Base-by-base conservation (phyloP, 2,797 vertebrate genomes). In the Periophthalmus magnuspinnatus region DNA sequence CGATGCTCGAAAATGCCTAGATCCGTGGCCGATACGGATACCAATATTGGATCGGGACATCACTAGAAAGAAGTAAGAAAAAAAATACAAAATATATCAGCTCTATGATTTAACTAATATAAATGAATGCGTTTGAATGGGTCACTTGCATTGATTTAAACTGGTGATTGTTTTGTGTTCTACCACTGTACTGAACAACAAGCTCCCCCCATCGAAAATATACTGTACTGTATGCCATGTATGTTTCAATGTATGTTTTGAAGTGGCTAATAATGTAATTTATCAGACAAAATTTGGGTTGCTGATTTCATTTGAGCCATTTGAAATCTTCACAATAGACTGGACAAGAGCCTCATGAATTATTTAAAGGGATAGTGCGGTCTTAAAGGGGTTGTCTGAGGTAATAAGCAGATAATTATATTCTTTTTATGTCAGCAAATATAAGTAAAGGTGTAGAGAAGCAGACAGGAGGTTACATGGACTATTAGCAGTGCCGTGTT, bases 51-150 rank as follows among this genome's bases (percentile, higher is more conserved):
- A 28, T 28, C 28, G 28, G 28, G 28, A 28, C 28, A 28, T 28
- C 28, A 28, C 28, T 28, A n/a, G 28, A 28, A 28, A 14, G 45
- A 45, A 45, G 3, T 68, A 78, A 81, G 78, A 50, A 76, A 70
- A 55, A 76, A 76, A 48, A 82, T 68, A 84, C 65, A 71, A 83
- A 78, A 77, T 82, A 33, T 45, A 76, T 59, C 72, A 28, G n/a
- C 58, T 72, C 36, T 74, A 58, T 77, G 45, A 45, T 66, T 28
- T 50, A 71, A 73, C 69, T 65, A 76, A 81, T 60, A 69, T 22
- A 48, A 47, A 38, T 10, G 36, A 36, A 38, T 60, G 13, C 19
- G 48, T 50, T 34, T 17, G 34, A 38, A 41, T 41, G 33, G 13
- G 24, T 4, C n/a, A 34, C 19, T 21, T 38, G 34, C n/a, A 22